Base-by-base conservation (phyloP, 1,140 invertebrate species). In the Micrasema longulum region DNA sequence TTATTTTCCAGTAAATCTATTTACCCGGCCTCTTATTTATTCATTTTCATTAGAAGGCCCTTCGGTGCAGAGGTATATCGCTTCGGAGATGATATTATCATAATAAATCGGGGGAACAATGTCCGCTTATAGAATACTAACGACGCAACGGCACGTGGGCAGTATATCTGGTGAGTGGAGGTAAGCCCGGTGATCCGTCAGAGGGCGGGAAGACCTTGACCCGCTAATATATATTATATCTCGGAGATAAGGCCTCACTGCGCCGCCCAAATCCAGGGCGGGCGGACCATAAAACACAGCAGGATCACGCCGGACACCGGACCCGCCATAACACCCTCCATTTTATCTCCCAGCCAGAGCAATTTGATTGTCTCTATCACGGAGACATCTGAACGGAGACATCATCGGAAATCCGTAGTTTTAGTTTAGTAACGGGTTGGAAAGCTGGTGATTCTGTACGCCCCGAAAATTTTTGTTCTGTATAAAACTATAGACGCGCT, bases 221-320 rank as follows among this genome's bases (percentile, higher is more conserved):
- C 73, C 53, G 14, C 9, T 53, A 52, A 63, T 62, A n/a, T n/a
- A n/a, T n/a, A n/a, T n/a, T n/a, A n/a, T n/a, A n/a, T 16, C n/a
- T n/a, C n/a, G n/a, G n/a, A n/a, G n/a, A n/a, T n/a, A 60, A 60
- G 20, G 9, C 57, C 57, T 14, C 12, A 65, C 41, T 60, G 60
- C 12, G 18, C 31, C 55, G 31, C 55, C 55, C 57, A 55, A 64
- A 69, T 69, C 66, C 60, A 45, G 31, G 35, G 43, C 66, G 60
- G 52, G 57, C 41, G 53, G 23, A 48, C 53, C 71, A 52, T 73
- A 73, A 73, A 73, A 73, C 67, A 73, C 70, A 52, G 26, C 43
- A 35, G 67, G 67, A 73, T 69, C 72, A 43, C 36, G 57, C 45
- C 23, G 45, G 26, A 36, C 41, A n/a, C 48, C 64, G 64, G 52